Evolutionary conservation across 2,888 invertebrate species (phyloP), one percentile per base, ranked within the genome.

Genomic region (Melinopterus prodromus): DNA sequence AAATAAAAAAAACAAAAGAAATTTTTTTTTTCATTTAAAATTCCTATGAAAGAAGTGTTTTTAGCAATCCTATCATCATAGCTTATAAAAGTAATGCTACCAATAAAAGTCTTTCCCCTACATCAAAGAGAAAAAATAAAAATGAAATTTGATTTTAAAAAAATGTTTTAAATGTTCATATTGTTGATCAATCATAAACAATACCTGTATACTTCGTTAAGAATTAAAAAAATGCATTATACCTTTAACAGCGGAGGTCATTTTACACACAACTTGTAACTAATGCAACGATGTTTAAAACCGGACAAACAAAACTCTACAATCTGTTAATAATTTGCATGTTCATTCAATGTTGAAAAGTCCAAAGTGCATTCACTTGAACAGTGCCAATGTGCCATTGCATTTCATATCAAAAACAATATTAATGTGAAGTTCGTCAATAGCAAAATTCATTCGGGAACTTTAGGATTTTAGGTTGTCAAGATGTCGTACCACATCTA

Each of bases 211-310:
- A 26, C 26, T 26, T 26, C 53, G 12, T 2, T 53, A 9, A 53
- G 53, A 53, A 53, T 77, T 79, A 77, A 36, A 36, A n/a, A 14
- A 9, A 79, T 80, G 7, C n/a, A 76, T 15, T 35, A 36, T 84
- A 90, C 91, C 91, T 89, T 91, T 91, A 78, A 89, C 89, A 82
- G 90, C 88, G 77, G 86, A 89, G 78, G 91, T 89, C 91, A 91
- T 91, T 80, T 69, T 77, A 26, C 36, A n/a, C n/a, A 74, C 5
- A 74, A 35, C 74, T 71, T 26, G 16, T 74, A 35, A 53, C 9
- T 53, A 53, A 4, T 53, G 53, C 53, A 53, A 74, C 37, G 74
- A 9, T 74, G 7, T n/a, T 12, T 35, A 35, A 74, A 35, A 36
- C 74, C 74, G 35, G 37, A 77, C 36, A 70, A 69, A 37, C 16